phyloP scores from a whole-genome alignment of 2,797 vertebrate species.

The Amniataba percoides region DNA sequence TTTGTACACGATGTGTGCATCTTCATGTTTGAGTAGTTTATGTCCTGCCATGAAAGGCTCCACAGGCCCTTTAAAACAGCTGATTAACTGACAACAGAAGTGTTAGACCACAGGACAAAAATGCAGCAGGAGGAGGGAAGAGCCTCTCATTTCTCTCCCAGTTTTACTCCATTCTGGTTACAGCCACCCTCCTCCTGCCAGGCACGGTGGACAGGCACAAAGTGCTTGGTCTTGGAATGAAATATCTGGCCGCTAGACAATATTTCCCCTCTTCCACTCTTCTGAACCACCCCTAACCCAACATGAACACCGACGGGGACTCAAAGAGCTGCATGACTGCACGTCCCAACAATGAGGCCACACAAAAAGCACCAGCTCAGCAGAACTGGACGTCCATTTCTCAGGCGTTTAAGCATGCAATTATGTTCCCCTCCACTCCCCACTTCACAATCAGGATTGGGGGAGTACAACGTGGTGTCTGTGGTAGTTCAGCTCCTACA shows the following conservation, averaged over 20 bases:
- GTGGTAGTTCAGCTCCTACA: constrained; percentile 53
- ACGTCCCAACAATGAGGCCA: constrained; percentile 85
- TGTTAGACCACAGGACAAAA: constrained; percentile 31
- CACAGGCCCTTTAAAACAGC: constrained; percentile 70
- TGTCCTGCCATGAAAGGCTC: constrained; percentile 77
- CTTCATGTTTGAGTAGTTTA: constrained; percentile 45
- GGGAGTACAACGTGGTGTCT: constrained; percentile 71
- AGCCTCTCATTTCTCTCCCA: constrained; percentile 40
- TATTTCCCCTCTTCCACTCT: constrained; percentile 65
- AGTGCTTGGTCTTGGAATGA: constrained; percentile 73
- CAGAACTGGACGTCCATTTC: constrained; percentile 84
- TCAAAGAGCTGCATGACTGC: constrained; percentile 84
- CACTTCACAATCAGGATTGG: constrained; percentile 68
- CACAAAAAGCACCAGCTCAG: constrained; percentile 83
- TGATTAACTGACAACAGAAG: constrained; percentile 71
- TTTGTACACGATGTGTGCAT: constrained; percentile 51
- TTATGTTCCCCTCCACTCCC: constrained; percentile 77
- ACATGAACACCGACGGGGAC: constrained; percentile 73
- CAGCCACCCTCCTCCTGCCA: constrained; percentile 50
- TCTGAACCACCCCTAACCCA: constrained; percentile 72
- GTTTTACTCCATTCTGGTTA: constrained; percentile 57
- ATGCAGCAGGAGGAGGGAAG: constrained; percentile 30
- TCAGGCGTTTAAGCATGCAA: constrained; percentile 85
- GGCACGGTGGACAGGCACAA: constrained; percentile 61
- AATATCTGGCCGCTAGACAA: constrained; percentile 74